phyloP scores from a whole-genome alignment of 2,113 vertebrate genomes.

The Syrrhaptes paradoxus region DNA sequence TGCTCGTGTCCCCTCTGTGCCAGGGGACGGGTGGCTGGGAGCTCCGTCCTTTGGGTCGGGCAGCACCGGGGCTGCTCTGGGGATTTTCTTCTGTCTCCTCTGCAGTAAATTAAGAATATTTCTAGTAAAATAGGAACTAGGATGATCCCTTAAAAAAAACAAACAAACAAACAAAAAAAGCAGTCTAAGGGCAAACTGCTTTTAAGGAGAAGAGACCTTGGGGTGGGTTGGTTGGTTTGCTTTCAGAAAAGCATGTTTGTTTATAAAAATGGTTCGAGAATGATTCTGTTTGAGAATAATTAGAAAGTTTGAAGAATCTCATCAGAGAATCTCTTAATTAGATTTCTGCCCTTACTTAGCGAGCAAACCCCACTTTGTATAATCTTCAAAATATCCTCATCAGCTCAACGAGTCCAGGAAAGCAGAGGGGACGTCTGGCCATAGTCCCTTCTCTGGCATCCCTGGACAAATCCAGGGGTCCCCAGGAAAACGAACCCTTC shows the following conservation, averaged over 20 bases:
- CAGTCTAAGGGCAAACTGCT: neutral
- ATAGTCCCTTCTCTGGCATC: neutral
- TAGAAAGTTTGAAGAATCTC: neutral
- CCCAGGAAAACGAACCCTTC: neutral
- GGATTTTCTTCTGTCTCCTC: neutral
- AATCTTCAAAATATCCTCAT: neutral
- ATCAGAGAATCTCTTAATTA: neutral
- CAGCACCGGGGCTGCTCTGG: neutral
- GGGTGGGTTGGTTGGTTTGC: neutral
- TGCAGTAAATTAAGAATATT: fast-evolving
- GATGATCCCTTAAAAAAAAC: neutral
- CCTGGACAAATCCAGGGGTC: neutral
- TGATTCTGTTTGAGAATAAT: neutral
- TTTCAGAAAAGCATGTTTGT: neutral
- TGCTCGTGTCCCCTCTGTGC: neutral
- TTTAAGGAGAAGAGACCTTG: neutral
- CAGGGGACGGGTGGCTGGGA: neutral
- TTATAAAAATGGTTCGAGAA: neutral
- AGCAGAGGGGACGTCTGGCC: neutral
- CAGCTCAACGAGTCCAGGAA: neutral
- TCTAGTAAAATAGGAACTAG: neutral
- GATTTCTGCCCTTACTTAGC: neutral
- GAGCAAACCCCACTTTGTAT: neutral
- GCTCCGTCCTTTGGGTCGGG: fast-evolving
- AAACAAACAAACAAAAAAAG: too few relatives aligned